Percentiles rank a stretch among this genome's conserved stretches.
Evolutionary conservation across 2,888 invertebrate species (phyloP).

Genomic region (Dolichopus griseipennis): DNA sequence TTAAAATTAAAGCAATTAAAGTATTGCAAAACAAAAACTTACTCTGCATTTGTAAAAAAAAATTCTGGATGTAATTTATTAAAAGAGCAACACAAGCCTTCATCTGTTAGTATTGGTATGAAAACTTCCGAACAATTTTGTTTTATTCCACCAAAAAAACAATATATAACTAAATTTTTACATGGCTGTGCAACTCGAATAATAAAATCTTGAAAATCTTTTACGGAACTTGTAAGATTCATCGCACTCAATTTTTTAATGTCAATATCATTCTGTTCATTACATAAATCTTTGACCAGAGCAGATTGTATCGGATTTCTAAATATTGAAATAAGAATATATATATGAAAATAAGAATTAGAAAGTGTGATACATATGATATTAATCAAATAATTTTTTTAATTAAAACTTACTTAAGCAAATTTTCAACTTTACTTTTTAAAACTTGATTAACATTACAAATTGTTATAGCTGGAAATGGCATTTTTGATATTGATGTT

Average conservation of each 20-base stretch:
- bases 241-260: background rate
- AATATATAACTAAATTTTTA: conserved; percentile 57
- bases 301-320: background rate
- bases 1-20: background rate
- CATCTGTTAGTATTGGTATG: conserved; percentile 67
- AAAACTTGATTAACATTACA: conserved; percentile 77
- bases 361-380: background rate
- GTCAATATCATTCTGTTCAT: background rate
- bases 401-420: conserved; percentile 52
- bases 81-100: conserved; percentile 76
- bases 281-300: background rate
- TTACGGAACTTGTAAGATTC: background rate
- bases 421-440: conserved; percentile 51
- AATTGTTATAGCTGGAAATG: conserved; percentile 75
- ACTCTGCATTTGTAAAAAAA: background rate
- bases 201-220: conserved; percentile 1
- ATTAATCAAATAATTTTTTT: conserved; percentile 26
- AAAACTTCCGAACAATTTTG: conserved; percentile 60
- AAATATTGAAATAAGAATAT: background rate
- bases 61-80: conserved; percentile 54
- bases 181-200: conserved; percentile 64
- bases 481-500: conserved; percentile 57
- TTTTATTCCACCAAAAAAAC: conserved; percentile 54
- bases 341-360: background rate
- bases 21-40: background rate